Conservation (phyloP, 1,140 invertebrate genomes). For the Bemisia tabaci region DNA sequence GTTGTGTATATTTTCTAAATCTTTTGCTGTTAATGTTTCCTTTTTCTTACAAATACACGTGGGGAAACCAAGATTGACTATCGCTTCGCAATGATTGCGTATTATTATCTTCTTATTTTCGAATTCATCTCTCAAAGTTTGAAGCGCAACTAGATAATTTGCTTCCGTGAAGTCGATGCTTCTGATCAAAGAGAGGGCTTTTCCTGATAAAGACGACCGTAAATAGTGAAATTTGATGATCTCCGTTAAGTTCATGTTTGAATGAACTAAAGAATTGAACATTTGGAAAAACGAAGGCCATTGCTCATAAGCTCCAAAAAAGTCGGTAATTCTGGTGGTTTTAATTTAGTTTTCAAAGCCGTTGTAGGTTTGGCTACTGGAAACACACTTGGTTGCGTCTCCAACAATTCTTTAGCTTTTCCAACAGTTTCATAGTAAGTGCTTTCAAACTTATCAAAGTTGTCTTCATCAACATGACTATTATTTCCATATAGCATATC, state of each 20-base stretch:
- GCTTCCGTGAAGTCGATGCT: neutral
- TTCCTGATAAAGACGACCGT: neutral
- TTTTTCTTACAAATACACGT: neutral
- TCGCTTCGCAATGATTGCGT: neutral
- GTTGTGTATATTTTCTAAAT: neutral
- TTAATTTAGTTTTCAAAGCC: neutral
- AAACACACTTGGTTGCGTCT: neutral
- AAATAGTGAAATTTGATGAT: conserved; percentile 3
- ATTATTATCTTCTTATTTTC: neutral
- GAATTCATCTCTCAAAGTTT: neutral
- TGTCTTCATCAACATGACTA: neutral
- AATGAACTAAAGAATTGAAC: neutral
- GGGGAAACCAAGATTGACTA: neutral
- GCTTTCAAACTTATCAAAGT: neutral
- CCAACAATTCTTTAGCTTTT: neutral
- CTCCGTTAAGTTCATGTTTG: neutral
- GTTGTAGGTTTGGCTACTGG: neutral
- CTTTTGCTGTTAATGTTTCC: neutral
- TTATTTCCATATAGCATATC: no score
- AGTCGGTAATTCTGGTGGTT: neutral
- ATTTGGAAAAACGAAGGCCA: neutral
- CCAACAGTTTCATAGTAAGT: neutral
- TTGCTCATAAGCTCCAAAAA: neutral
- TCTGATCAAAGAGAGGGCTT: neutral
- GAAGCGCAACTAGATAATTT: neutral